These are phyloP conservation scores for Muntiacus reevesi DNA, from an alignment of 2,113 vertebrate genomes.

Conservation along the genomic window DNA sequence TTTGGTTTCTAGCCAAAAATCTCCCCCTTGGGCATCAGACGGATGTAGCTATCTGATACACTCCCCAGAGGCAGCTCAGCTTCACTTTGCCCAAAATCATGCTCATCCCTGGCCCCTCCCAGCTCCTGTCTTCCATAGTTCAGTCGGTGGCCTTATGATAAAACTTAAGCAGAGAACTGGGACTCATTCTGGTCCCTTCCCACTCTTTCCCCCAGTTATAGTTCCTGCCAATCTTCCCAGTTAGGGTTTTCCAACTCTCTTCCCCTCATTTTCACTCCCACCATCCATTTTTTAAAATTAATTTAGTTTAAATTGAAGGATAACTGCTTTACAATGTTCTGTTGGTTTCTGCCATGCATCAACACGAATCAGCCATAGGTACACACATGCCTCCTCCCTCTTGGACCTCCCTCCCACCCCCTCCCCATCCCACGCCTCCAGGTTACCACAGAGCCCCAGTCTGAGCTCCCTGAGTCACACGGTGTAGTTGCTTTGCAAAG, in stretches of 20 bases:
- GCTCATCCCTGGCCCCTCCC: fast-evolving
- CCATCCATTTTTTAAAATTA: neutral
- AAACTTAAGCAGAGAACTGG: neutral
- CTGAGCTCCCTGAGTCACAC: neutral
- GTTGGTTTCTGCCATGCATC: neutral
- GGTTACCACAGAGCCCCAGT: neutral
- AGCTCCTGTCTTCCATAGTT: neutral
- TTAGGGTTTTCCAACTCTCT: neutral
- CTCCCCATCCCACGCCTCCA: neutral
- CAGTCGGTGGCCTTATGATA: neutral
- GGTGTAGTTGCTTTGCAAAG: neutral
- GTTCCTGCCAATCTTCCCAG: neutral
- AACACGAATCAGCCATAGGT: neutral
- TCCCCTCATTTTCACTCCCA: neutral
- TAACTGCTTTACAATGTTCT: neutral
- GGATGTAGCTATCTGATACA: neutral
- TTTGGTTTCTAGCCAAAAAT: neutral
- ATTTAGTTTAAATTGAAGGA: neutral
- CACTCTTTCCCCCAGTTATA: neutral
- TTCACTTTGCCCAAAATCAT: fast-evolving
- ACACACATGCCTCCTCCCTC: neutral
- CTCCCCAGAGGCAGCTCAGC: neutral
- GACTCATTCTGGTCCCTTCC: neutral
- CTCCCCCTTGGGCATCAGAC: neutral
- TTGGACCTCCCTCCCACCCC: neutral